Evolutionary conservation across 2,888 invertebrate genomes (phyloP).

Genomic region (Diaperis boleti): DNA sequence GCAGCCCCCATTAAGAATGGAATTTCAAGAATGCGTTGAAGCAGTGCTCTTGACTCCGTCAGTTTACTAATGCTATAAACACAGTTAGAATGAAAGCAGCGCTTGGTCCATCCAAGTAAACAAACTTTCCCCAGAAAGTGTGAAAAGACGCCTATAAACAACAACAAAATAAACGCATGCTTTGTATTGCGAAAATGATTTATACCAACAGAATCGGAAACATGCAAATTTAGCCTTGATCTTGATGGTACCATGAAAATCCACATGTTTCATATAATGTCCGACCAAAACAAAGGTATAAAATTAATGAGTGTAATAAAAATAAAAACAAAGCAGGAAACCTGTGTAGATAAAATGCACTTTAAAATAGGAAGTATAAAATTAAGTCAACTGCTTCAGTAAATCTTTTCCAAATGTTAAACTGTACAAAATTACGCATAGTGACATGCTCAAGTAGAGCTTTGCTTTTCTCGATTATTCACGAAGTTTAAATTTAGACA

Average conservation of each 20-base stretch:
- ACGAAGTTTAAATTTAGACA: slow-evolving; percentile 39
- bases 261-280: neutral
- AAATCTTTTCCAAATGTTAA: neutral
- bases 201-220: neutral
- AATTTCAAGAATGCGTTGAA: neutral
- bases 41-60: neutral
- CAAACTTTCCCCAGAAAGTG: slow-evolving; percentile 9
- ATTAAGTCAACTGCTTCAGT: slow-evolving; percentile 1
- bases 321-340: neutral
- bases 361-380: neutral
- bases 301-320: neutral
- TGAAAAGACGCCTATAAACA: slow-evolving; percentile 17
- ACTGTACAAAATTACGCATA: slow-evolving; percentile 12
- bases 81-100: slow-evolving; percentile 1
- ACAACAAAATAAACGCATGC: slow-evolving; percentile 2
- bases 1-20: too few relatives aligned
- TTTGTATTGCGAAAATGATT: neutral
- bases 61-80: slow-evolving; percentile 9
- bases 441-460: slow-evolving; percentile 15
- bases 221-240: neutral
- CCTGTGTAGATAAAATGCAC: neutral
- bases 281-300: neutral
- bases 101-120: slow-evolving; percentile 6
- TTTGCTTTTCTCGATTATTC: slow-evolving; percentile 27
- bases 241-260: neutral